A percentile compares a stretch with the other conserved stretches of the same genome.
Evolutionary conservation across 2,888 invertebrate genomes (phyloP).

Genomic region (Blera fallax): DNA sequence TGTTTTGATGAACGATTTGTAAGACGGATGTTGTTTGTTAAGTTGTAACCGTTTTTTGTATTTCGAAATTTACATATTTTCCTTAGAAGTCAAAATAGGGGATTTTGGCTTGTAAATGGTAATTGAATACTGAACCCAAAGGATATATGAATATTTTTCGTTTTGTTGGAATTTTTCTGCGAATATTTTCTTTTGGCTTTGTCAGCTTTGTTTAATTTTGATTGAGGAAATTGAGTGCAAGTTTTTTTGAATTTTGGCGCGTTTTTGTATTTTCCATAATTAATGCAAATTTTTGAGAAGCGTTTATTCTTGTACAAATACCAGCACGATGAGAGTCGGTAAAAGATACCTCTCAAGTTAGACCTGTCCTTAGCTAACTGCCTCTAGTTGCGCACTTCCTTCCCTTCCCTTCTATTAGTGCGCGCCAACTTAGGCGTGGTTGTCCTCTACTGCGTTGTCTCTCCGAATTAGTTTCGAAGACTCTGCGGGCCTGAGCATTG

Average conservation of each 20-base stretch:
- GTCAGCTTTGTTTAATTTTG: background rate
- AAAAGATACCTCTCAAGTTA: too few species aligned
- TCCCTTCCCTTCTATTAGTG: too few species aligned
- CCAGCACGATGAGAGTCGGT: too few species aligned
- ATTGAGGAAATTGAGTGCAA: background rate
- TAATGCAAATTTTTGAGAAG: slow-evolving; percentile 5
- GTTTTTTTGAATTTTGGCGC: background rate
- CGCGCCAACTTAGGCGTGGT: too few species aligned
- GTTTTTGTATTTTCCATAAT: background rate
- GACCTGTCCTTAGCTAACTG: too few species aligned
- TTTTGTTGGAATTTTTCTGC: slow-evolving; percentile 27
- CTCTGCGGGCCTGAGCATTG: too few species aligned
- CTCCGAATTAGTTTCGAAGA: too few species aligned
- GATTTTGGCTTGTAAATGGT: slow-evolving; percentile 37
- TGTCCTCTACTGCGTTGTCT: too few species aligned
- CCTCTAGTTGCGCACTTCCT: too few species aligned
- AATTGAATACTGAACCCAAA: slow-evolving; percentile 27
- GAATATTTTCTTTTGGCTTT: slow-evolving; percentile 38
- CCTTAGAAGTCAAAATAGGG: slow-evolving; percentile 47
- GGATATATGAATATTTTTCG: slow-evolving; percentile 7
- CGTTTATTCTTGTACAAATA: background rate
- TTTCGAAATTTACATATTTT: slow-evolving; percentile 43
- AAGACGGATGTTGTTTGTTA: slow-evolving; percentile 43
- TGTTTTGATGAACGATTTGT: slow-evolving; percentile 68
- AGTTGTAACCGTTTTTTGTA: slow-evolving; percentile 62